Percentiles rank a stretch among this genome's conserved stretches.
phyloP scores from a whole-genome alignment of 2,797 vertebrate genomes.

The Sparus aurata region DNA sequence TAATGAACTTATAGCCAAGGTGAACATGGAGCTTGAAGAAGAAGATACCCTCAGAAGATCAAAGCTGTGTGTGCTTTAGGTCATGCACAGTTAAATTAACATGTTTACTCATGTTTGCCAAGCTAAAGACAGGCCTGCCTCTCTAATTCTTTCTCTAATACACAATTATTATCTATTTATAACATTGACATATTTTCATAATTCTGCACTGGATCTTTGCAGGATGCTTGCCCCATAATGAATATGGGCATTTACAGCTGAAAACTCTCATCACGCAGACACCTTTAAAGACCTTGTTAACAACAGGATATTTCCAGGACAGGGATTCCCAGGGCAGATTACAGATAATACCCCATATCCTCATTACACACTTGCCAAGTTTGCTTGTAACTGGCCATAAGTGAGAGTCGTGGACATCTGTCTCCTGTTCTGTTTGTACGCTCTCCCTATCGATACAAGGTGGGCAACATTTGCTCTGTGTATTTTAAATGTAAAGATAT shows the following conservation, averaged over 20 bases:
- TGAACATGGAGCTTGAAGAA: conserved; percentile 33
- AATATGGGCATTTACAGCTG: background rate
- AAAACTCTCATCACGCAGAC: conserved; percentile 19
- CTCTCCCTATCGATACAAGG: background rate
- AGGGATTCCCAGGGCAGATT: conserved; percentile 80
- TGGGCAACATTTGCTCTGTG: background rate
- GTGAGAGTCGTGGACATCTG: conserved; percentile 72
- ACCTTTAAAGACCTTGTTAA: conserved; percentile 59
- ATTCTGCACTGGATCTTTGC: background rate
- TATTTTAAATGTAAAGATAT: background rate
- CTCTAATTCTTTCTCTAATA: background rate
- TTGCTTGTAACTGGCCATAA: conserved; percentile 52
- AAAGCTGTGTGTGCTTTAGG: conserved; percentile 24
- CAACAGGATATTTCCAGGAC: conserved; percentile 68
- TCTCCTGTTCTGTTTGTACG: conserved; percentile 31
- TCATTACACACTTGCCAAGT: conserved; percentile 68
- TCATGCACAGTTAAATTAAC: background rate
- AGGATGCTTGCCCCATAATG: background rate
- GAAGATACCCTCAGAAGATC: conserved; percentile 32
- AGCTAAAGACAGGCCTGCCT: background rate
- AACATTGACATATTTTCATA: background rate
- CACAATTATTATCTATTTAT: background rate
- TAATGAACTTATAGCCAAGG: conserved; percentile 75
- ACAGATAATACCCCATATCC: conserved; percentile 81
- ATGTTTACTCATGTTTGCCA: background rate